phyloP scores from a whole-genome alignment of 1,140 invertebrate genomes.

The Notospermus geniculatus region DNA sequence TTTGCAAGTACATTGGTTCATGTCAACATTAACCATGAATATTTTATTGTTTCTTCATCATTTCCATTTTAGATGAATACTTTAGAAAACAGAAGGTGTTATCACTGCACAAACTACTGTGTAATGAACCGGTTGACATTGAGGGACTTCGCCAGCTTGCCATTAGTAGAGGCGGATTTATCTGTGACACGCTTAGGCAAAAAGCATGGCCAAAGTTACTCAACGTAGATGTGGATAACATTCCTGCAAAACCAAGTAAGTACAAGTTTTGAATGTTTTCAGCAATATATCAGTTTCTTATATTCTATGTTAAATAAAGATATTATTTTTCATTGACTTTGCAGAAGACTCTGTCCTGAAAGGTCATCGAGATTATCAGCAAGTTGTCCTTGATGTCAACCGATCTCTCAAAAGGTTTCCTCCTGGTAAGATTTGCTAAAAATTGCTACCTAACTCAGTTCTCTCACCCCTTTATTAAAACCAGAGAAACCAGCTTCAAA shows the following conservation, averaged over 20 bases:
- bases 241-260: slow-evolving; percentile 47
- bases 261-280: too few relatives aligned
- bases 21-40: too few relatives aligned
- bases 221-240: slow-evolving; percentile 63
- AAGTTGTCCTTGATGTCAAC: slow-evolving; percentile 91
- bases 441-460: too few relatives aligned
- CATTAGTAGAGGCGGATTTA: slow-evolving; percentile 54
- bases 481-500: too few relatives aligned
- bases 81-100: slow-evolving; percentile 24
- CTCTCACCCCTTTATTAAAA: too few relatives aligned
- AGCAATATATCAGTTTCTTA: too few relatives aligned
- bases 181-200: slow-evolving; percentile 72
- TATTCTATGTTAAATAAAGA: too few relatives aligned
- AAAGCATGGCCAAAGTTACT: slow-evolving; percentile 81
- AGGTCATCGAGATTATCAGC: slow-evolving; percentile 81
- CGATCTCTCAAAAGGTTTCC: slow-evolving; percentile 84
- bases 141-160: slow-evolving; percentile 52
- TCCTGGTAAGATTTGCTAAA: slow-evolving; percentile 67
- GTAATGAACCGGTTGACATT: slow-evolving; percentile 35
- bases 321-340: too few relatives aligned
- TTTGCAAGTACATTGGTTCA: too few relatives aligned
- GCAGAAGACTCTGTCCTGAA: slow-evolving; percentile 57
- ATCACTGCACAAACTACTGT: slow-evolving; percentile 28
- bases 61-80: slow-evolving; percentile 6
- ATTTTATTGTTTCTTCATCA: not conserved